Conservation (phyloP, 2,888 invertebrate species). For the Lymantria dispar region DNA sequence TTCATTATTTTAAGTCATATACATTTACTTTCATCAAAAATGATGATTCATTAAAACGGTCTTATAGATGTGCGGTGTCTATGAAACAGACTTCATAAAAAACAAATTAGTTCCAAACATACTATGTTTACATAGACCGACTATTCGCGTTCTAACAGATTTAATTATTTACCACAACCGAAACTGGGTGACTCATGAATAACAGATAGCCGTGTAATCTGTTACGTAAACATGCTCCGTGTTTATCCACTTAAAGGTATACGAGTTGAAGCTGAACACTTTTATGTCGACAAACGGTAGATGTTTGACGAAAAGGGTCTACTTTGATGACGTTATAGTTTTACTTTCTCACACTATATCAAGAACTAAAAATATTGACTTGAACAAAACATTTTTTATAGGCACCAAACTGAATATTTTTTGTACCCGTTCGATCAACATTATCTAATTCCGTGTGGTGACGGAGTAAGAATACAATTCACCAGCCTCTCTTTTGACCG, state of each 20-base stretch:
- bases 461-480: too few species aligned
- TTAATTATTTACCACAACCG: slow-evolving; percentile 27
- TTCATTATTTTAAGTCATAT: too few species aligned
- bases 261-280: slow-evolving; percentile 7
- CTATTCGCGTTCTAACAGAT: slow-evolving; percentile 16
- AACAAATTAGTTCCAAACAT: slow-evolving; percentile 5
- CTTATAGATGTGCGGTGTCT: background rate
- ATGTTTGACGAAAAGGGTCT: background rate
- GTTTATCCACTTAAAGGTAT: slow-evolving; percentile 10
- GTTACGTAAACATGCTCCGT: slow-evolving; percentile 14
- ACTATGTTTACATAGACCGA: slow-evolving; percentile 9
- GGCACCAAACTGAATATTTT: too few species aligned
- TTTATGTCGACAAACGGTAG: background rate
- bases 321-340: background rate
- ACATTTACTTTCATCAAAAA: too few species aligned
- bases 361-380: too few species aligned
- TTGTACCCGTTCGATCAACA: too few species aligned
- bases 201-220: slow-evolving; percentile 22
- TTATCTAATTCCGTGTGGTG: too few species aligned
- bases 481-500: too few species aligned
- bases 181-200: slow-evolving; percentile 24
- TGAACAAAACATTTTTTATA: too few species aligned
- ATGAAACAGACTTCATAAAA: background rate
- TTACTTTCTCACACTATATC: background rate
- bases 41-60: too few species aligned